Evolutionary conservation across 2,797 vertebrate genomes (phyloP).

Genomic region (Pseudochirops corinnae): DNA sequence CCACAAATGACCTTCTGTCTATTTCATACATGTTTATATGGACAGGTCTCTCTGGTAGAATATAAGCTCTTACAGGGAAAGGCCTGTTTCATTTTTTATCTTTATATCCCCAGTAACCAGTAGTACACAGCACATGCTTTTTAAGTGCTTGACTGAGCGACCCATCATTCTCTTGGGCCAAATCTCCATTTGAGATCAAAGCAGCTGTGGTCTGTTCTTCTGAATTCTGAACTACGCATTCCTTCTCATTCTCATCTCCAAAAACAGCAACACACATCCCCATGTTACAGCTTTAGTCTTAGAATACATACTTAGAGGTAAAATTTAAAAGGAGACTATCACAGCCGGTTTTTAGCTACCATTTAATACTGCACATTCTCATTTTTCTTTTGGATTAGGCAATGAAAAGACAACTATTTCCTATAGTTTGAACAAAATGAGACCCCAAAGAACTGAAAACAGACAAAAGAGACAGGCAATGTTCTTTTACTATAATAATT

Average conservation of each 20-base stretch:
- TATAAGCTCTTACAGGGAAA: neutral
- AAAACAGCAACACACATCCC: slow-evolving; percentile 52
- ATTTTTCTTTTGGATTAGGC: slow-evolving; percentile 35
- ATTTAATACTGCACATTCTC: slow-evolving; percentile 32
- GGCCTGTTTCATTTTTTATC: neutral
- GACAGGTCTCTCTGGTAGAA: neutral
- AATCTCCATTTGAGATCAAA: neutral
- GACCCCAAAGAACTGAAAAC: slow-evolving; percentile 42
- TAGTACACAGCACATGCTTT: neutral
- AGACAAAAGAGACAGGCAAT: slow-evolving; percentile 15
- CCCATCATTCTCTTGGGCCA: neutral
- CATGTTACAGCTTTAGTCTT: slow-evolving; percentile 42
- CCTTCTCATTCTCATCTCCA: slow-evolving; percentile 46
- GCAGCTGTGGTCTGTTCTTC: neutral
- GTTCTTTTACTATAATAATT: slow-evolving; percentile 16
- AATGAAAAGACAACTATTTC: slow-evolving; percentile 48
- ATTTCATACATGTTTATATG: neutral
- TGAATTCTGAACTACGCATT: neutral
- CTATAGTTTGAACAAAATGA: slow-evolving; percentile 43
- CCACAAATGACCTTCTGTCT: neutral
- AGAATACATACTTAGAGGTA: neutral
- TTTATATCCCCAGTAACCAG: neutral
- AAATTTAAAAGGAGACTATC: slow-evolving; percentile 19
- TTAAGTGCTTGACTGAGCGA: neutral
- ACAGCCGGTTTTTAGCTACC: slow-evolving; percentile 13